These are phyloP conservation scores for Pristionchus fissidentatus DNA, from an alignment of 2,888 invertebrate species.

Conservation along the genomic window DNA sequence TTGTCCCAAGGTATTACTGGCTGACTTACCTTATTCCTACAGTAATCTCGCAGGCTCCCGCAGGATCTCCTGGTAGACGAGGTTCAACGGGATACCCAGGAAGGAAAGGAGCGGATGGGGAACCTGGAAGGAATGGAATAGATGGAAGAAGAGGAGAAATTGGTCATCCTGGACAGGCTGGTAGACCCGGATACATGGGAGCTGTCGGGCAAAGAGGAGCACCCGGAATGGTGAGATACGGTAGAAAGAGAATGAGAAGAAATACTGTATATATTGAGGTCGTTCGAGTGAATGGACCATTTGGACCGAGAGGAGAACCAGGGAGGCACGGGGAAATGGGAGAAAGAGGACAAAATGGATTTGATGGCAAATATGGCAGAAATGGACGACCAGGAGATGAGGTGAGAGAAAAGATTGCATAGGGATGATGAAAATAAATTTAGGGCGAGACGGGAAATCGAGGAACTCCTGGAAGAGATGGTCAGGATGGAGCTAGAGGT, in stretches of 20 bases:
- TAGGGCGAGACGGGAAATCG: background rate
- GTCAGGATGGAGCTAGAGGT: background rate
- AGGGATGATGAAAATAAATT: background rate
- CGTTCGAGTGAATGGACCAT: constrained; percentile 15
- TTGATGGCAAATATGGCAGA: background rate
- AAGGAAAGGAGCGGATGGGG: background rate
- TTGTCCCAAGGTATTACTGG: constrained; percentile 1
- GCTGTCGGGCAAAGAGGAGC: constrained; percentile 12
- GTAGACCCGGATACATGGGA: background rate
- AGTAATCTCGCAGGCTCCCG: constrained; percentile 2
- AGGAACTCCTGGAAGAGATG: constrained; percentile 4
- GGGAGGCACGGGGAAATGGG: background rate
- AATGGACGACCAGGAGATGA: constrained; percentile 12
- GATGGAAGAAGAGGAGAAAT: background rate
- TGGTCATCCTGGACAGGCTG: background rate
- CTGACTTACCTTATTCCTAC: background rate
- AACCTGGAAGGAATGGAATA: constrained; percentile 6
- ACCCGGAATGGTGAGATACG: background rate
- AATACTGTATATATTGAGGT: background rate
- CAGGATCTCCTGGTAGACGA: background rate
- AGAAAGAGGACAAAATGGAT: background rate
- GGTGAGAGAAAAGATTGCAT: background rate
- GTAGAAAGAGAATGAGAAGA: background rate
- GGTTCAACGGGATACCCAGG: background rate
- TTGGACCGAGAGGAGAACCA: background rate